Evolutionary conservation across 2,797 vertebrate genomes (phyloP).

Genomic region (Vultur gryphus): DNA sequence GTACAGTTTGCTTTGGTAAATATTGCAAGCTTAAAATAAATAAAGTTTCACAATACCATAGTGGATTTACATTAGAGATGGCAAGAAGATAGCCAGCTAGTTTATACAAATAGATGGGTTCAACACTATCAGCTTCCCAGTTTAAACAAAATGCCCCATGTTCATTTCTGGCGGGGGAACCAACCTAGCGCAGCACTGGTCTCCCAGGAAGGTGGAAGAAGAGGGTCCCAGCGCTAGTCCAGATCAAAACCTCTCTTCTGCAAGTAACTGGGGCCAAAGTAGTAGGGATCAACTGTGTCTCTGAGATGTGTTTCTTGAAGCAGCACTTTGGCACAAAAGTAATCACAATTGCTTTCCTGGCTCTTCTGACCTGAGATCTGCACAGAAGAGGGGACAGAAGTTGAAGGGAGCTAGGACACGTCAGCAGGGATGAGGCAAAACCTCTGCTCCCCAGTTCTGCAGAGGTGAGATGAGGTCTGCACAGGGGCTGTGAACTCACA

Average conservation of each 20-base stretch:
- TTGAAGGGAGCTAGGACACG: neutral
- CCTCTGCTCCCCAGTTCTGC: neutral
- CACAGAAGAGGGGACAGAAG: neutral
- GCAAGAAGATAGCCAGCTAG: slow-evolving; percentile 33
- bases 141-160: neutral
- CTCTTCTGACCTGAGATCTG: neutral
- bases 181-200: neutral
- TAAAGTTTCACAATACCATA: slow-evolving; percentile 30
- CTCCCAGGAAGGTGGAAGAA: neutral
- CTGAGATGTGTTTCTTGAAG: neutral
- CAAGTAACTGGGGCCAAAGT: neutral
- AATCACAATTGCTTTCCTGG: neutral
- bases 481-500: neutral
- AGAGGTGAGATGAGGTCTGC: neutral
- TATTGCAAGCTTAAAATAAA: slow-evolving; percentile 58
- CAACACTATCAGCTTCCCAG: slow-evolving; percentile 8
- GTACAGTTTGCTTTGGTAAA: slow-evolving; percentile 39
- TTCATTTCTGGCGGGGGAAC: neutral
- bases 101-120: slow-evolving; percentile 42
- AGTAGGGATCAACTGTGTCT: neutral
- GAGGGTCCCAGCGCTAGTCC: neutral
- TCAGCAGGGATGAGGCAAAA: neutral
- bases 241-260: neutral
- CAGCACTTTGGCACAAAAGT: neutral
- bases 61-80: slow-evolving; percentile 39